Evolutionary conservation across 2,113 vertebrate species (phyloP), one percentile per base, ranked within the genome.

Genomic region (Notiomystis cincta): DNA sequence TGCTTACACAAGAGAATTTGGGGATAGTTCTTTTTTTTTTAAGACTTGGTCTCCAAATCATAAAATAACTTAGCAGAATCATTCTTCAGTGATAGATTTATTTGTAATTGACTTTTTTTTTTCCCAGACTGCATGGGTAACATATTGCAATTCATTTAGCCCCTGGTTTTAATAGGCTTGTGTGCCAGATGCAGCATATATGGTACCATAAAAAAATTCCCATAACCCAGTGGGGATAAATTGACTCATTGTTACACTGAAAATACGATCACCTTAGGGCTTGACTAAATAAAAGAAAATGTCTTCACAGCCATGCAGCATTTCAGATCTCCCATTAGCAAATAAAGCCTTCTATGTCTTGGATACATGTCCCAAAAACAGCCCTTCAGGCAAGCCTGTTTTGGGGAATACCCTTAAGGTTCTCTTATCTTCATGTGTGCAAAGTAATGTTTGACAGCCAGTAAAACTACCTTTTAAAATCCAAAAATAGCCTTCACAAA

Each of bases 261-360:
- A 87, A 88, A 90, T 91, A 92, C 6, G 62, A 91, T 88, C 88
- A 90, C 84, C 86, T 90, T 56, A 84, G 90, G 89, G 50, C 61
- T 91, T 91, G 42, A 76, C 38, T 88, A 45, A 38, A 23, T 92
- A 48, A 90, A 90, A 91, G 33, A 62, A 82, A 56, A 47, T 45
- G 56, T 22, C 58, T 94, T 72, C 23, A 13, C 37, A 90, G 61
- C 53, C 65, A 45, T 89, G 90, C 76, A 87, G 47, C 35, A 71
- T 64, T 77, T 56, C 75, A 75, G 35, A 61, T 80, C 62, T 89
- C 60, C 58, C 27, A 31, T 45, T 87, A 50, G 48, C 40, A 69
- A 89, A 69, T 76, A 82, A 84, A 94, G n/a, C 53, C 40, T 94
- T 79, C 69, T 37, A 10, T 48, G 37, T 69, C 56, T 91, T 11